Conservation (phyloP, 2,888 invertebrate species). For the Calameuta idolon region DNA sequence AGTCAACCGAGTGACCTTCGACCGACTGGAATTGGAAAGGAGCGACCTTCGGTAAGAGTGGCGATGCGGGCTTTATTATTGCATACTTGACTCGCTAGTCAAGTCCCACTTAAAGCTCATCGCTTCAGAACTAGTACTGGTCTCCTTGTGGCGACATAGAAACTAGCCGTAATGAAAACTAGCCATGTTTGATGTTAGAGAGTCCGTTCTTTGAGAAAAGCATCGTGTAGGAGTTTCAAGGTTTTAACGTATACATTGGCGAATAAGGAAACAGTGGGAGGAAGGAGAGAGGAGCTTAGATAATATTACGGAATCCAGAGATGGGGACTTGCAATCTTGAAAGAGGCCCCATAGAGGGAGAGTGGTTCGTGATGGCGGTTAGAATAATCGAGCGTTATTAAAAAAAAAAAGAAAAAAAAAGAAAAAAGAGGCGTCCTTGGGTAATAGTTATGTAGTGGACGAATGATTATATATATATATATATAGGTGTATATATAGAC, state of each 20-base stretch:
- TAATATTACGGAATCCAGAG: background rate
- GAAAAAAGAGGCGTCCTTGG: constrained; percentile 39
- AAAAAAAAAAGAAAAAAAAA: background rate
- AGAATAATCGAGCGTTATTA: constrained; percentile 26
- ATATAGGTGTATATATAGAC: background rate
- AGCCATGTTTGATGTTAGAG: background rate
- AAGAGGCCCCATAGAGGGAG: background rate
- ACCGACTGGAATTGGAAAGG: constrained; percentile 58
- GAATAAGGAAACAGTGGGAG: background rate
- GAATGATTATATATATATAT: background rate
- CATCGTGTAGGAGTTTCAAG: background rate
- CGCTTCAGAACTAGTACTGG: background rate
- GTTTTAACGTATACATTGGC: background rate
- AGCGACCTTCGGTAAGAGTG: constrained; percentile 62
- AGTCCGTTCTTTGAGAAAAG: background rate
- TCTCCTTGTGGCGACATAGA: background rate
- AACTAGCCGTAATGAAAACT: background rate
- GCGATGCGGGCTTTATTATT: constrained; percentile 45
- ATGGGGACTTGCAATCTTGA: background rate
- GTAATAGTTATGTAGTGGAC: constrained; percentile 46
- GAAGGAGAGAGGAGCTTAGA: background rate
- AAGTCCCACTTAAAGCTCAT: background rate
- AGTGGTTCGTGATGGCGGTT: background rate
- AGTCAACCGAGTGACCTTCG: constrained; percentile 48
- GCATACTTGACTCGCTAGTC: background rate